Conservation (phyloP, 2,888 invertebrate species). For the Drosophila infuscata region DNA sequence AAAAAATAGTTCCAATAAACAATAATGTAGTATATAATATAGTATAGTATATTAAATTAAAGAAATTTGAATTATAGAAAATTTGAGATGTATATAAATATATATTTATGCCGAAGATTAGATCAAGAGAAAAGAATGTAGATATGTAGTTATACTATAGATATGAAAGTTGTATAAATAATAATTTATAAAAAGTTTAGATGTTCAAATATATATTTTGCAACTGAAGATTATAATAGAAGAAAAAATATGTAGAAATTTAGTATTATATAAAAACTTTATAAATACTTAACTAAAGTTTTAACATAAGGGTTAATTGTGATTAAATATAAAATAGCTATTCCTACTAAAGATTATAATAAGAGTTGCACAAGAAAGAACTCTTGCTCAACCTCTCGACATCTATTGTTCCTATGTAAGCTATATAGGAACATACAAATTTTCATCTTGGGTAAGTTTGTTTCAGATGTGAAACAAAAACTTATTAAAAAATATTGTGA, state of each 20-base stretch:
- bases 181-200: neutral
- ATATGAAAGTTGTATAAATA: neutral
- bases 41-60: neutral
- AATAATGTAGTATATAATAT: too few relatives aligned
- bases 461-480: neutral
- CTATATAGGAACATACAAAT: neutral
- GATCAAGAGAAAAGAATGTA: neutral
- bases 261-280: neutral
- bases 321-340: slow-evolving; percentile 6
- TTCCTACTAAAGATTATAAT: neutral
- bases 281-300: neutral
- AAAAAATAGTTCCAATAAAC: neutral
- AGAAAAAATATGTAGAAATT: neutral
- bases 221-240: neutral
- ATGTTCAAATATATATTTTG: neutral
- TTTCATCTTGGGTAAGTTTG: neutral
- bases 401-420: neutral
- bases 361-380: neutral
- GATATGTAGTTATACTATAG: neutral
- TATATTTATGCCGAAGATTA: neutral
- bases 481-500: neutral
- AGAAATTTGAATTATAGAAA: neutral
- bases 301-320: neutral
- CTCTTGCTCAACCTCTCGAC: accelerated
- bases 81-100: neutral